A percentile compares a stretch with the other conserved stretches of the same genome.
phyloP scores from a whole-genome alignment of 2,888 invertebrate genomes.

The Dicyrtoma fusca region DNA sequence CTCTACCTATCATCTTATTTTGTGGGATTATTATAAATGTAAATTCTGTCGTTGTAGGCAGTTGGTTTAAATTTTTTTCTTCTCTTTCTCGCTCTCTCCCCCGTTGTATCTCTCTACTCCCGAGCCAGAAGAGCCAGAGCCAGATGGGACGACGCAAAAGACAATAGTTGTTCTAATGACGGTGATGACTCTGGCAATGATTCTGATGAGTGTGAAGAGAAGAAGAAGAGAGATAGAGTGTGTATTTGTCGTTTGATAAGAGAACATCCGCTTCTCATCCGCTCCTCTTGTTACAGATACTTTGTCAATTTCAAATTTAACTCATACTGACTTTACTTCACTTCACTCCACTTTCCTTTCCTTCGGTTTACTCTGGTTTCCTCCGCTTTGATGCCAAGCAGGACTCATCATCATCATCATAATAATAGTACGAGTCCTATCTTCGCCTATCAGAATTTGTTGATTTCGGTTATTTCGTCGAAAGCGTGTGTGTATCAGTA shows the following conservation, averaged over 20 bases:
- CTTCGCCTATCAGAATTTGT: constrained; percentile 1
- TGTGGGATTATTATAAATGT: not conserved
- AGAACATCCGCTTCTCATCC: constrained; percentile 32
- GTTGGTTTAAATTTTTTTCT: not conserved
- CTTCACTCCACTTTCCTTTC: too few relatives aligned
- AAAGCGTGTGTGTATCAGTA: too few relatives aligned
- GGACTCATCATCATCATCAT: constrained; percentile 10
- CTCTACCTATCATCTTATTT: too few relatives aligned
- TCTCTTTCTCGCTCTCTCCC: too few relatives aligned
- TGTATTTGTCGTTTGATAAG: constrained; percentile 35
- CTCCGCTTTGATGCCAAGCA: too few relatives aligned
- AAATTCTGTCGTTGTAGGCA: not conserved
- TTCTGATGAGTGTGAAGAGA: constrained; percentile 19
- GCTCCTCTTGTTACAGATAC: not conserved
- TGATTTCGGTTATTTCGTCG: not conserved
- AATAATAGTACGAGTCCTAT: not conserved
- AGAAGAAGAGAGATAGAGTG: not conserved
- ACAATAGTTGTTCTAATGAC: constrained; percentile 6
- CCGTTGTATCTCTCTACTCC: too few relatives aligned
- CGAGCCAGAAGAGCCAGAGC: too few relatives aligned
- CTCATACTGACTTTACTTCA: not conserved
- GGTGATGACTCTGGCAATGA: constrained; percentile 14
- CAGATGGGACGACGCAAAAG: constrained; percentile 6
- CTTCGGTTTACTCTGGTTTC: too few relatives aligned
- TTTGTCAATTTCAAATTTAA: constrained; percentile 15